Conservation (phyloP, 2,113 vertebrate species). For the Narcine bancroftii region DNA sequence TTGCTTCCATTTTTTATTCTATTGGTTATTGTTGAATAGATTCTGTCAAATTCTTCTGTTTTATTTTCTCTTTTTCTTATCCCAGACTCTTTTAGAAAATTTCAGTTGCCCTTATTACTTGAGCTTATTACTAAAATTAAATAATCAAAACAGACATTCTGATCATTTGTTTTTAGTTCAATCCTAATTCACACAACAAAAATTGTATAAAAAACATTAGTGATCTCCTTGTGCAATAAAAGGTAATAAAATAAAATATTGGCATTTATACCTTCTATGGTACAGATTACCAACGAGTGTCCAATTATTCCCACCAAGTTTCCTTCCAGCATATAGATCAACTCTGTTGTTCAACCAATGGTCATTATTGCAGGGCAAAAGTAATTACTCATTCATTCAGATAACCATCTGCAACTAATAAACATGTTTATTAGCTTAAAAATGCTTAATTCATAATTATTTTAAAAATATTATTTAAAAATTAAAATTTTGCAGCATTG, state of each 20-base stretch:
- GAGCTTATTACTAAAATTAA: neutral
- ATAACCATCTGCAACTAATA: neutral
- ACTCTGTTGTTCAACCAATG: neutral
- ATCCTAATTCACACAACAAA: neutral
- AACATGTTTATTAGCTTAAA: neutral
- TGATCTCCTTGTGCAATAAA: neutral
- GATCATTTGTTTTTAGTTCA: neutral
- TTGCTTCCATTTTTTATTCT: neutral
- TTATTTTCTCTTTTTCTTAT: neutral
- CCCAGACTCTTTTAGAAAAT: neutral
- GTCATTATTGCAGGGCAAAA: neutral
- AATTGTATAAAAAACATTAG: neutral
- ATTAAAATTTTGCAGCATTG: too few species aligned
- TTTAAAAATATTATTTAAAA: too few species aligned
- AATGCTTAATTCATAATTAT: neutral
- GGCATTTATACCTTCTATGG: neutral
- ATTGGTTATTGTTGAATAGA: neutral
- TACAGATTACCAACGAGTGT: neutral
- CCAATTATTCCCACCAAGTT: neutral
- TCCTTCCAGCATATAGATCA: neutral
- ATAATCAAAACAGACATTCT: neutral
- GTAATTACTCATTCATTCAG: neutral
- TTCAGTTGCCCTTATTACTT: too few species aligned
- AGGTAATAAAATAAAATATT: neutral
- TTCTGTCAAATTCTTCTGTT: neutral